phyloP scores from a whole-genome alignment of 2,888 invertebrate species.

The Antitype chi region DNA sequence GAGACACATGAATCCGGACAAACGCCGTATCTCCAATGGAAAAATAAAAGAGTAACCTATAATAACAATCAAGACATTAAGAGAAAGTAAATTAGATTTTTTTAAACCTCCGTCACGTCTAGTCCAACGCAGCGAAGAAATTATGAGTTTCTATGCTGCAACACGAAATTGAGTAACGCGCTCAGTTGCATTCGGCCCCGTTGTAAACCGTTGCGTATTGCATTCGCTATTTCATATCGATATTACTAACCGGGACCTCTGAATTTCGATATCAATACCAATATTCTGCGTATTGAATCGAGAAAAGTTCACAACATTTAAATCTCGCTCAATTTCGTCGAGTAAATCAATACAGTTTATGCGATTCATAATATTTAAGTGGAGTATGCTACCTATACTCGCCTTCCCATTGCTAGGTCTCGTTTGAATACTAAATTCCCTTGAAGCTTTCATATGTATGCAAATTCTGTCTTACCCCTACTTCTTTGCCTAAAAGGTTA shows the following conservation, averaged over 20 bases:
- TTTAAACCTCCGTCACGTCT: neutral
- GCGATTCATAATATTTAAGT: conserved; percentile 14
- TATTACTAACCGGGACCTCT: conserved; percentile 21
- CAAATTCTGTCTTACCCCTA: conserved; percentile 39
- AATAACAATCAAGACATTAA: neutral
- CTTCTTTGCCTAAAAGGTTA: conserved; percentile 40
- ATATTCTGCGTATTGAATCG: conserved; percentile 19
- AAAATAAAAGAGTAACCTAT: neutral
- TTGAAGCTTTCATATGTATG: conserved; percentile 54
- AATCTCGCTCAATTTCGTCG: conserved; percentile 10
- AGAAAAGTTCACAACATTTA: conserved; percentile 1
- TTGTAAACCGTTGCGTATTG: conserved; percentile 28
- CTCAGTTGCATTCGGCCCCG: conserved; percentile 53
- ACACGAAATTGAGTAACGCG: conserved; percentile 60
- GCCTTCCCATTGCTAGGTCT: conserved; percentile 21
- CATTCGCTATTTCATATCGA: conserved; percentile 44
- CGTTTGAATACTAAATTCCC: conserved; percentile 44
- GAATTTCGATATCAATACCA: conserved; percentile 2
- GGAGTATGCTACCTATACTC: conserved; percentile 12
- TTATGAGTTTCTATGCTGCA: conserved; percentile 49
- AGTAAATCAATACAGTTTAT: neutral
- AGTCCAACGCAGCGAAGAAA: conserved; percentile 23
- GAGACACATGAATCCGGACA: neutral
- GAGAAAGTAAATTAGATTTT: neutral
- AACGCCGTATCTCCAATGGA: neutral